These are phyloP conservation scores for Tenualosa thibaudeaui DNA, from an alignment of 2,797 vertebrate species.

Conservation along the genomic window DNA sequence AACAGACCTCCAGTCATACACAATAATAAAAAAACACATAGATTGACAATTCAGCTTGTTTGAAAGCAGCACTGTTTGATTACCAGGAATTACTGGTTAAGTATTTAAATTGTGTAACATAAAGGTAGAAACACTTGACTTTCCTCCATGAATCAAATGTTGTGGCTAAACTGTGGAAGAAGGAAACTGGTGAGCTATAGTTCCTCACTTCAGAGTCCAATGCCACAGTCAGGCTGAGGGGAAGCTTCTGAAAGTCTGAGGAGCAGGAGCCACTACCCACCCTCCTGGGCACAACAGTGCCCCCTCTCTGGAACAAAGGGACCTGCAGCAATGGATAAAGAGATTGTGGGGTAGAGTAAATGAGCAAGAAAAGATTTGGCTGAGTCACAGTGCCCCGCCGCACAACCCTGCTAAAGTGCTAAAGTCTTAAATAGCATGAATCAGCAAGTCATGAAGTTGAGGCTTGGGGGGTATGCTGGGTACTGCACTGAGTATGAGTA, in stretches of 20 bases:
- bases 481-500: too few species aligned
- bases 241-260: constrained; percentile 73
- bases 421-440: too few species aligned
- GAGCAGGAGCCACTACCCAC: constrained; percentile 77
- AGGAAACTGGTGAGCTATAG: neutral
- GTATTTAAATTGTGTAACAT: too few species aligned
- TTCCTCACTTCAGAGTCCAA: constrained; percentile 78
- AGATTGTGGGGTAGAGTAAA: neutral
- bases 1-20: neutral
- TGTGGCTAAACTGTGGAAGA: neutral
- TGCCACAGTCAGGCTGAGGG: constrained; percentile 81
- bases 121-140: too few species aligned
- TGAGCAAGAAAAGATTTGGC: too few species aligned
- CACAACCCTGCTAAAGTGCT: too few species aligned
- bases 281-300: constrained; percentile 84
- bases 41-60: neutral
- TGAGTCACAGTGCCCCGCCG: too few species aligned
- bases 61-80: neutral
- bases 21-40: too few species aligned
- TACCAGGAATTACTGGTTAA: neutral
- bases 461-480: too few species aligned
- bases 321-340: constrained; percentile 67
- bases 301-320: constrained; percentile 90
- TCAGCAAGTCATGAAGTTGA: too few species aligned
- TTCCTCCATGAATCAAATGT: too few species aligned